Evolutionary conservation across 1,140 invertebrate genomes (phyloP).

Genomic region (Apis dorsata): DNA sequence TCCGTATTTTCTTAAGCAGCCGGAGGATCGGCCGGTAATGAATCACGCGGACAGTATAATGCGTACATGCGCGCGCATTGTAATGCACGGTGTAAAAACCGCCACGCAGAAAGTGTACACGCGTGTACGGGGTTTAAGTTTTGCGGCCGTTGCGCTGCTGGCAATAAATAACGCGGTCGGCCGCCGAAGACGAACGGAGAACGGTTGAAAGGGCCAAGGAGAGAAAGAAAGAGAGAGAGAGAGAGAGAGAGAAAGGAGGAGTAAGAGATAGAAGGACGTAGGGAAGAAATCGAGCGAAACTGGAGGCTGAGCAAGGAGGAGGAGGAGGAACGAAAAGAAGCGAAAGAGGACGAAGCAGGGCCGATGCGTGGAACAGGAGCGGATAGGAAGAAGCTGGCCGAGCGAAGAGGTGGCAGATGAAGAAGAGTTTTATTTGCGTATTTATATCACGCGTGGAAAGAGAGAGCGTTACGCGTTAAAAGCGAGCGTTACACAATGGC

Average conservation of each 20-base stretch:
- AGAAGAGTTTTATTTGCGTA: constrained; percentile 14
- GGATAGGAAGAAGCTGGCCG: constrained; percentile 19
- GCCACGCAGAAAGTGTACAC: constrained; percentile 61
- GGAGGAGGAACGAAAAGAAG: background rate
- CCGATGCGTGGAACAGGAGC: constrained; percentile 26
- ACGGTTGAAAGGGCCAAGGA: constrained; percentile 16
- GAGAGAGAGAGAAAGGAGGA: background rate
- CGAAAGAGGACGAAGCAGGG: constrained; percentile 20
- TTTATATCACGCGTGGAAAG: constrained; percentile 1
- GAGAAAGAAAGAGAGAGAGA: background rate
- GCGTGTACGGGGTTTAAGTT: constrained; percentile 65
- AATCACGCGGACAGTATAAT: constrained; percentile 77
- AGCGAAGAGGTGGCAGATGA: constrained; percentile 3
- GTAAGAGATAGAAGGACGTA: background rate
- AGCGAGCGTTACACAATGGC: constrained; percentile 50
- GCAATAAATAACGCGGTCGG: constrained; percentile 69
- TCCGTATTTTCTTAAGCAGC: constrained; percentile 75
- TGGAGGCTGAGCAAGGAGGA: too few relatives aligned
- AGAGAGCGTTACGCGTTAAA: background rate
- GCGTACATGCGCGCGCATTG: constrained; percentile 69
- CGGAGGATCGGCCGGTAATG: constrained; percentile 72
- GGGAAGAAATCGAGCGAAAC: constrained; percentile 39
- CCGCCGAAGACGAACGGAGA: constrained; percentile 56
- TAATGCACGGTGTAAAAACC: constrained; percentile 71
- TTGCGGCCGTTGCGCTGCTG: constrained; percentile 60